A percentile compares a stretch with the other conserved stretches of the same genome.
Evolutionary conservation across 2,797 vertebrate species (phyloP).

Genomic region (Lophius americanus): DNA sequence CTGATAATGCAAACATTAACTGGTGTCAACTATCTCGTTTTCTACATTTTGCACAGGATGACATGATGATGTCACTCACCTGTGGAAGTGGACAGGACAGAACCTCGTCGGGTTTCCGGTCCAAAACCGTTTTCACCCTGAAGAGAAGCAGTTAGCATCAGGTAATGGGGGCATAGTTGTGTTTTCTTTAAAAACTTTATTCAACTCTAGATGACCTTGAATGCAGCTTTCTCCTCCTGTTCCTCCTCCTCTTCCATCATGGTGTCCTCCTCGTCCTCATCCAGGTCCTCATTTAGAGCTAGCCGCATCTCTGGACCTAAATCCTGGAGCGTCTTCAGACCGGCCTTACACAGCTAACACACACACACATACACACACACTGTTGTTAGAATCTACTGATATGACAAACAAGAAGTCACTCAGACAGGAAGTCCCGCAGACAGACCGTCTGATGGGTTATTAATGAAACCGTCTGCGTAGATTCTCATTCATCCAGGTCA

Average conservation of each 20-base stretch:
- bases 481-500: no score
- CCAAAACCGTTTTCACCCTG: slow-evolving; percentile 54
- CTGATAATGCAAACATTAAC: no score
- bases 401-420: no score
- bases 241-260: slow-evolving; percentile 54
- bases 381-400: no score
- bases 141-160: neutral
- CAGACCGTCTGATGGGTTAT: no score
- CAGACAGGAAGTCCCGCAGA: no score
- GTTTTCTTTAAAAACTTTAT: neutral
- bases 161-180: no score
- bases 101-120: slow-evolving; percentile 56
- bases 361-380: slow-evolving; percentile 6
- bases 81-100: slow-evolving; percentile 57
- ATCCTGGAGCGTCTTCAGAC: slow-evolving; percentile 91
- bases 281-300: slow-evolving; percentile 84
- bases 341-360: slow-evolving; percentile 81
- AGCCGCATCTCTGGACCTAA: slow-evolving; percentile 93
- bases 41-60: no score
- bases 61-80: slow-evolving; percentile 35
- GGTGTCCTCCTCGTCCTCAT: slow-evolving; percentile 59
- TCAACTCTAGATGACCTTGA: slow-evolving; percentile 36
- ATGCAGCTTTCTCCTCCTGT: slow-evolving; percentile 30
- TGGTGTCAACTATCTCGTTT: no score
- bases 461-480: no score